Evolutionary conservation across 1,140 invertebrate genomes (phyloP).

Genomic region (Saccostrea echinata): DNA sequence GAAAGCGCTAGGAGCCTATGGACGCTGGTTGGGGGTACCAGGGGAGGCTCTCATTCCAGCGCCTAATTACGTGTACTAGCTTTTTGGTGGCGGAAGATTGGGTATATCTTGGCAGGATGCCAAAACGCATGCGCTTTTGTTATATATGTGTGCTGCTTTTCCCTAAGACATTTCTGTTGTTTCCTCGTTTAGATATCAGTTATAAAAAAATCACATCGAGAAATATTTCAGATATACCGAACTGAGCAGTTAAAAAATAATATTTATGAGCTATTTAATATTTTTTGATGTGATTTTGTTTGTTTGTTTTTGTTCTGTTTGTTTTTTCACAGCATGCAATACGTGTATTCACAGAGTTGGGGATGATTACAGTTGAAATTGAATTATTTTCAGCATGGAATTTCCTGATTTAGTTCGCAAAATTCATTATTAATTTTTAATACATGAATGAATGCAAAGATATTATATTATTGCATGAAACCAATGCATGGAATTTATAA

Average conservation of each 20-base stretch:
- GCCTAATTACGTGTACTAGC: conserved; percentile 44
- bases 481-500: not conserved
- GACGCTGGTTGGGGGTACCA: conserved; percentile 60
- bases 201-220: conserved; percentile 2
- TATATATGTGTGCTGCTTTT: conserved; percentile 7
- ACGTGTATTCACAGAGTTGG: not conserved
- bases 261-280: not conserved
- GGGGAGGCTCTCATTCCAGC: conserved; percentile 53
- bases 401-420: not conserved
- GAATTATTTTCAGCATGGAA: not conserved
- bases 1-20: conserved; percentile 58
- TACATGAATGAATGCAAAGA: not conserved
- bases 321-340: not conserved
- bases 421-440: not conserved
- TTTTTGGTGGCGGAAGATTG: conserved; percentile 25
- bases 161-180: not conserved
- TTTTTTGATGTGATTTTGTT: not conserved
- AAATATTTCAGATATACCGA: not conserved
- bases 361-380: not conserved
- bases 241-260: not conserved
- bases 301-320: not conserved
- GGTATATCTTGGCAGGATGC: conserved; percentile 25
- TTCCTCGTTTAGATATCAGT: not conserved
- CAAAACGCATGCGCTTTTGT: conserved; percentile 23
- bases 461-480: not conserved